phyloP scores from a whole-genome alignment of 1,140 invertebrate genomes.

The Rhopalosiphum padi region DNA sequence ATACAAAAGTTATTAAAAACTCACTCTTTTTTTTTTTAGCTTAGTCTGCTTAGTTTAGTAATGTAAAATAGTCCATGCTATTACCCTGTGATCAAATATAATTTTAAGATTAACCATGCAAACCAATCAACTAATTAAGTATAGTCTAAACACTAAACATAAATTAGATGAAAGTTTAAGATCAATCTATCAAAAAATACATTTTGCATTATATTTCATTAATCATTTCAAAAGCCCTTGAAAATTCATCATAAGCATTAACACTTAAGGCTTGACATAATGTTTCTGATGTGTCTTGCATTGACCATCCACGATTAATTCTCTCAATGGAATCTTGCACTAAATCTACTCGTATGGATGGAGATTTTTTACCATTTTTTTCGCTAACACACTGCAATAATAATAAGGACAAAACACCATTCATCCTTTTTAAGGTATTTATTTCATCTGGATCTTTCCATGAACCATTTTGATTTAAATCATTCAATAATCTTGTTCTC shows the following conservation, averaged over 20 bases:
- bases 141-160: neutral
- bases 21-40: neutral
- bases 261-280: conserved; percentile 26
- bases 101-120: neutral
- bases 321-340: conserved; percentile 31
- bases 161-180: neutral
- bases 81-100: neutral
- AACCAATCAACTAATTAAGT: neutral
- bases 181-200: neutral
- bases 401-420: conserved; percentile 42
- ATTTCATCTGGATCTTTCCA: conserved; percentile 50
- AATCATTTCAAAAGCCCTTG: conserved; percentile 18
- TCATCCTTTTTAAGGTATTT: neutral
- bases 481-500: conserved; percentile 25
- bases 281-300: conserved; percentile 25
- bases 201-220: conserved; percentile 14
- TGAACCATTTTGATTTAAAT: neutral
- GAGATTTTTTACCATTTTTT: conserved; percentile 30
- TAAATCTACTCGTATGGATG: conserved; percentile 26
- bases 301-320: conserved; percentile 38
- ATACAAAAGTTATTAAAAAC: no score
- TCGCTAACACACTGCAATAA: conserved; percentile 31
- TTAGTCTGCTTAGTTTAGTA: neutral
- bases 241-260: conserved; percentile 51
- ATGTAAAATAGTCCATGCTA: neutral